Evolutionary conservation across 2,797 vertebrate genomes (phyloP).

Genomic region (Clarias pachynema): DNA sequence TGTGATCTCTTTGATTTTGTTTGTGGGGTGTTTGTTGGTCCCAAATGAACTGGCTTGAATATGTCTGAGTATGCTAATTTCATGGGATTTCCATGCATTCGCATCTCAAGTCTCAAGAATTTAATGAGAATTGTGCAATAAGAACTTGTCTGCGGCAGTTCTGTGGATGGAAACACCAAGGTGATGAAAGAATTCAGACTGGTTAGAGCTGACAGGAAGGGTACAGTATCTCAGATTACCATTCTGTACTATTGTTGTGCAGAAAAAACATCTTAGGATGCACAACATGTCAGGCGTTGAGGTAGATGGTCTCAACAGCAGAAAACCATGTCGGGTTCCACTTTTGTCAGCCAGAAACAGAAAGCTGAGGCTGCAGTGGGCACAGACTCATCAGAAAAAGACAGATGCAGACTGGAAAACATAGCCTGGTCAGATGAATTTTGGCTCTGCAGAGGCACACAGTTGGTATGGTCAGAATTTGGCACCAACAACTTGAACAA

Average conservation of each 20-base stretch:
- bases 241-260: neutral
- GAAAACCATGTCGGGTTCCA: neutral
- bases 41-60: no score
- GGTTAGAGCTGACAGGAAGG: neutral
- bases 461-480: neutral
- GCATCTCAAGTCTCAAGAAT: neutral
- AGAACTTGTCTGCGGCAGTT: neutral
- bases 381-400: neutral
- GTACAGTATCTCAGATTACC: neutral
- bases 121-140: neutral
- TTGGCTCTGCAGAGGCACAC: neutral
- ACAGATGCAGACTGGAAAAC: neutral
- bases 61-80: neutral
- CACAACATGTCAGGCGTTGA: neutral
- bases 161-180: neutral
- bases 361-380: neutral
- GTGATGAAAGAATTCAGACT: neutral
- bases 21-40: neutral
- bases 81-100: neutral
- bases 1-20: neutral
- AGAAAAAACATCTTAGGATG: neutral
- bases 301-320: neutral
- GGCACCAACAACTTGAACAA: neutral
- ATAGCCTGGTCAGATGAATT: neutral
- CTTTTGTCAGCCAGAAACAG: neutral